phyloP scores from a whole-genome alignment of 2,888 invertebrate genomes.

The Sesia bembeciformis region DNA sequence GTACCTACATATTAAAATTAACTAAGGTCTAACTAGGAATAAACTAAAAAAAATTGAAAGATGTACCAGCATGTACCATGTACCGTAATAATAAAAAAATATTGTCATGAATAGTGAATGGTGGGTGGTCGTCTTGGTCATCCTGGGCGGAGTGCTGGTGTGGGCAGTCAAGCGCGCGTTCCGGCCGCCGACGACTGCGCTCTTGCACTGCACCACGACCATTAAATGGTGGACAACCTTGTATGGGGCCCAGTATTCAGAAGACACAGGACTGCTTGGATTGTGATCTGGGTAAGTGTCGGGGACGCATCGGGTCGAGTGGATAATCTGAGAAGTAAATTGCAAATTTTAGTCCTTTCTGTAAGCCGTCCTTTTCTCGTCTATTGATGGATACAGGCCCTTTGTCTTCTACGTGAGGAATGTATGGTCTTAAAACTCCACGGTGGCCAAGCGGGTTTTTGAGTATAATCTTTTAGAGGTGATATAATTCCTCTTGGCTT shows the following conservation, averaged over 20 bases:
- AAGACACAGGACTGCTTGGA: constrained; percentile 87
- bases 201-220: constrained; percentile 92
- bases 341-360: background rate
- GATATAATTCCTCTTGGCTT: too few species aligned
- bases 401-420: background rate
- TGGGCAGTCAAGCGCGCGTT: constrained; percentile 76
- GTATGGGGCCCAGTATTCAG: constrained; percentile 87
- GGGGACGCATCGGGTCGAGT: background rate
- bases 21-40: too few species aligned
- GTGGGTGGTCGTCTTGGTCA: constrained; percentile 96
- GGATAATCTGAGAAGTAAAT: background rate
- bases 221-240: constrained; percentile 90
- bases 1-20: too few species aligned
- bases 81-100: background rate
- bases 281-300: constrained; percentile 70
- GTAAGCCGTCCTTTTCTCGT: background rate
- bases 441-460: too few species aligned
- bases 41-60: too few species aligned
- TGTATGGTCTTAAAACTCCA: background rate
- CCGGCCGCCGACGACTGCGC: constrained; percentile 83
- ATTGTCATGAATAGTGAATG: constrained; percentile 82
- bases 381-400: background rate
- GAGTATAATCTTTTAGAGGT: too few species aligned
- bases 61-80: too few species aligned
- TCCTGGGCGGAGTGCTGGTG: constrained; percentile 92